phyloP scores from a whole-genome alignment of 2,113 vertebrate genomes.

The Ochotona curzoniae region DNA sequence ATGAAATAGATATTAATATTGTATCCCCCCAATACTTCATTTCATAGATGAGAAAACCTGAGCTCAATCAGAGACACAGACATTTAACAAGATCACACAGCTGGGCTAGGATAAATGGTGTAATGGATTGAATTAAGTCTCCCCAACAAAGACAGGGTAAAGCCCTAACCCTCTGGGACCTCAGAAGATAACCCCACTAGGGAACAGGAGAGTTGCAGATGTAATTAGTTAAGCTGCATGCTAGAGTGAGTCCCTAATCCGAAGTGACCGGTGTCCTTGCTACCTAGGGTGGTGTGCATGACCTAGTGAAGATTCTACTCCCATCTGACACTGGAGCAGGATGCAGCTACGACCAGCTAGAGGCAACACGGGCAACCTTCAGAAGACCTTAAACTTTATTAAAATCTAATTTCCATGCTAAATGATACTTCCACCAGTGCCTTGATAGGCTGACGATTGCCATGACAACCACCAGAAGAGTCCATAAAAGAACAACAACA shows the following conservation, averaged over 20 bases:
- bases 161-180: neutral
- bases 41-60: neutral
- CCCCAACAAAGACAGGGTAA: neutral
- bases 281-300: too few species aligned
- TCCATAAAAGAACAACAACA: too few species aligned
- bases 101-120: neutral
- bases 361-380: too few species aligned
- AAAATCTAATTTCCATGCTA: too few species aligned
- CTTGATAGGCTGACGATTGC: too few species aligned
- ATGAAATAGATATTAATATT: neutral
- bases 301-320: too few species aligned
- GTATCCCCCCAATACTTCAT: neutral
- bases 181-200: neutral
- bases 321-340: too few species aligned
- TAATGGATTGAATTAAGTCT: neutral
- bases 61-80: neutral
- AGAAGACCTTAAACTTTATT: too few species aligned
- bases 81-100: neutral
- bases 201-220: neutral
- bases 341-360: too few species aligned
- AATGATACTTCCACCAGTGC: too few species aligned
- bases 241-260: neutral
- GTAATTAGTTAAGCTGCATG: neutral
- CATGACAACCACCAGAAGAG: too few species aligned
- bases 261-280: neutral